A percentile compares a stretch with the other conserved stretches of the same genome.
These are phyloP conservation scores for Aphis gossypii DNA, from an alignment of 1,140 invertebrate species.

Conservation along the genomic window DNA sequence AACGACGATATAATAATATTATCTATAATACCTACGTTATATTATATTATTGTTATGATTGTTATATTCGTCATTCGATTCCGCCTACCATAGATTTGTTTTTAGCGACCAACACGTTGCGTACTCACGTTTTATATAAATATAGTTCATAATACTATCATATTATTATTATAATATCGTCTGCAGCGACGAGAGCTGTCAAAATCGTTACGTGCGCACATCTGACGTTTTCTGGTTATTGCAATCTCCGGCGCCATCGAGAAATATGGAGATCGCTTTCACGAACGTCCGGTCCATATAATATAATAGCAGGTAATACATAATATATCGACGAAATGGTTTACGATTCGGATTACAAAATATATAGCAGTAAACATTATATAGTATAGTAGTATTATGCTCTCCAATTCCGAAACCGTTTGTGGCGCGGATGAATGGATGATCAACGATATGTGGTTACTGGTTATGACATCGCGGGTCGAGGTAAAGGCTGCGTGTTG, in stretches of 20 bases:
- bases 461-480: not conserved
- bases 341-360: not conserved
- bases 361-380: not conserved
- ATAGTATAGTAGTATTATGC: not conserved
- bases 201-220: not conserved
- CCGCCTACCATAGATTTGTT: not conserved
- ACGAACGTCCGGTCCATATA: not conserved
- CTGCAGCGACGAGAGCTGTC: not conserved
- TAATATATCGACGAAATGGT: not conserved
- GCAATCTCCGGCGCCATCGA: not conserved
- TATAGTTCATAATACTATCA: not conserved
- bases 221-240: not conserved
- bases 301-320: not conserved
- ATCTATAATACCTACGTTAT: not conserved
- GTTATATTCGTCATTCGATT: not conserved
- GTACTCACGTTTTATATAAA: not conserved
- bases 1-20: not conserved
- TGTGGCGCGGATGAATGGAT: not conserved
- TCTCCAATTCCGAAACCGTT: too few relatives aligned
- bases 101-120: not conserved
- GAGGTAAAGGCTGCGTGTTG: not conserved
- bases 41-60: not conserved
- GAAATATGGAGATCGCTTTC: not conserved
- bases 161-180: not conserved
- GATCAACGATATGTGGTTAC: not conserved